Conservation (phyloP, 2,888 invertebrate species). For the Sussaba pulchella region DNA sequence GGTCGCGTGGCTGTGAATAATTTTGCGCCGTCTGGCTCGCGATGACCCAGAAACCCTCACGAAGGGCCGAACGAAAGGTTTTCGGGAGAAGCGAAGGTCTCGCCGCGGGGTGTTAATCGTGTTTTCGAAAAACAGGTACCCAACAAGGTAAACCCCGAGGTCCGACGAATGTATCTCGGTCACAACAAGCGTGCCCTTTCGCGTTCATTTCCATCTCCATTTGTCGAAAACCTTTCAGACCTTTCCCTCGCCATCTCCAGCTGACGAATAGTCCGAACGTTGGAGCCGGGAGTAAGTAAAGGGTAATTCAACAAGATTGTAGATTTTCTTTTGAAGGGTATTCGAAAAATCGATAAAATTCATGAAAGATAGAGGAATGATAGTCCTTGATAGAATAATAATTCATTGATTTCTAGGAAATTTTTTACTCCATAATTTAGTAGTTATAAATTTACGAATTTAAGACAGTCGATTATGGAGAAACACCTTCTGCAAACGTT, state of each 20-base stretch:
- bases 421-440: too few species aligned
- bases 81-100: conserved; percentile 44
- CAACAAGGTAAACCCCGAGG: conserved; percentile 26
- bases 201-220: conserved; percentile 18
- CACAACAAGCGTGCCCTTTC: conserved; percentile 21
- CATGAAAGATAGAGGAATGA: too few species aligned
- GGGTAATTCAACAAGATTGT: too few species aligned
- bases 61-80: conserved; percentile 67
- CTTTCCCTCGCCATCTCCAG: background rate
- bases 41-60: conserved; percentile 3
- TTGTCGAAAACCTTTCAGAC: background rate
- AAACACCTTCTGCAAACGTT: too few species aligned
- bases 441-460: too few species aligned
- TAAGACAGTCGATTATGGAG: too few species aligned
- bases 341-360: too few species aligned
- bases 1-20: conserved; percentile 59
- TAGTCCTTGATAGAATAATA: too few species aligned
- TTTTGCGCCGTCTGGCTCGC: conserved; percentile 32
- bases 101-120: conserved; percentile 75
- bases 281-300: too few species aligned
- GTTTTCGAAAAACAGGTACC: conserved; percentile 77
- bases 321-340: too few species aligned
- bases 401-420: too few species aligned
- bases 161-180: conserved; percentile 23
- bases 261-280: too few species aligned